These are phyloP conservation scores for Brachyistius frenatus DNA, from an alignment of 2,113 vertebrate species.

Conservation along the genomic window DNA sequence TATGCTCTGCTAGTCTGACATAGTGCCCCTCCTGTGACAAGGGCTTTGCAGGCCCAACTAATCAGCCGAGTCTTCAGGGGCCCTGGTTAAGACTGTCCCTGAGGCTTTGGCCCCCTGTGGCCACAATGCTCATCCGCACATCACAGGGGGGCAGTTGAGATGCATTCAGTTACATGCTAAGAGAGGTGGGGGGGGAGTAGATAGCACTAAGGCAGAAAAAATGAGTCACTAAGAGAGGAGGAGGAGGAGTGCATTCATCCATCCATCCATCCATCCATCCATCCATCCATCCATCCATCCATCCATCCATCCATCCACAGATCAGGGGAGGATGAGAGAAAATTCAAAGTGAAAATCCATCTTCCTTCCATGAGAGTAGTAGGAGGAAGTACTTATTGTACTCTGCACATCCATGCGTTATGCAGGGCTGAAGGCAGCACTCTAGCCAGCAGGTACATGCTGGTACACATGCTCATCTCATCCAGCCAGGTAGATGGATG, in stretches of 20 bases:
- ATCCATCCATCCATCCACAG: slow-evolving; percentile 43
- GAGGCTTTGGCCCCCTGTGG: slow-evolving; percentile 57
- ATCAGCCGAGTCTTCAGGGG: slow-evolving; percentile 61
- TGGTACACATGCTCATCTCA: slow-evolving; percentile 51
- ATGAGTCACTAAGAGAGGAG: slow-evolving; percentile 41
- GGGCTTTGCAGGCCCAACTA: slow-evolving; percentile 64
- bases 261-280: slow-evolving; percentile 37
- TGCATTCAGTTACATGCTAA: slow-evolving; percentile 39
- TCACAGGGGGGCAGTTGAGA: slow-evolving; percentile 40
- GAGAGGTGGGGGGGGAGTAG: slow-evolving; percentile 1
- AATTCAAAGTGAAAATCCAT: slow-evolving; percentile 56
- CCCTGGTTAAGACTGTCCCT: slow-evolving; percentile 61
- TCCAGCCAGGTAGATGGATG: slow-evolving; percentile 61
- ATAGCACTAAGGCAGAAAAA: slow-evolving; percentile 29
- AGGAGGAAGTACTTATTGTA: slow-evolving; percentile 37
- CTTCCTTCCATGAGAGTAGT: slow-evolving; percentile 46
- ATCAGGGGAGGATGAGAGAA: slow-evolving; percentile 51
- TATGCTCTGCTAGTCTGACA: slow-evolving; percentile 58
- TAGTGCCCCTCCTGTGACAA: slow-evolving; percentile 65
- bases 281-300: slow-evolving; percentile 31
- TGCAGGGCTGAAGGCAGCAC: slow-evolving; percentile 51
- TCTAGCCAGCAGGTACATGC: slow-evolving; percentile 58
- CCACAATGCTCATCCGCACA: slow-evolving; percentile 51
- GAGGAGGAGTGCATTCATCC: slow-evolving; percentile 17
- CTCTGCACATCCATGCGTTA: slow-evolving; percentile 54